Evolutionary conservation across 2,888 invertebrate species (phyloP), one percentile per base, ranked within the genome.

Genomic region (Lepidocyrtinus sp.): DNA sequence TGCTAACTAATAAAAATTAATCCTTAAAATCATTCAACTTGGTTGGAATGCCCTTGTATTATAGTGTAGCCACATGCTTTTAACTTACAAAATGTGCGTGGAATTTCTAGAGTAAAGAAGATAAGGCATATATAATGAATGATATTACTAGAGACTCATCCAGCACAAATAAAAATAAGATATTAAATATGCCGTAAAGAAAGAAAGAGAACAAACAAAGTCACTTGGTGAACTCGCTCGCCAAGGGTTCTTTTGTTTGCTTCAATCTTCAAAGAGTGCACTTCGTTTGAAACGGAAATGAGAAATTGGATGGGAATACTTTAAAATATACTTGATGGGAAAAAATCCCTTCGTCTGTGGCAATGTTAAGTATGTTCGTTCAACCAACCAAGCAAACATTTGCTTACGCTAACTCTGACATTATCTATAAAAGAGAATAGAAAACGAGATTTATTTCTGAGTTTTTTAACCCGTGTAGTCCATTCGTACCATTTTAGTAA

Each of bases 231-330:
- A 50, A 61, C 25, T 45, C 45, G 45, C 2, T 15, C 15, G 19
- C n/a, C n/a, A n/a, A n/a, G n/a, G n/a, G n/a, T 22, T 50, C 76
- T 45, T 76, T 76, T 76, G 76, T 76, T 76, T 76, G 76, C 71
- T 59, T 46, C 55, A 59, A 76, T 70, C 64, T 76, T 65, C 76
- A 76, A 76, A 76, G 76, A 65, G 76, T 76, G 64, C 76, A 65
- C 25, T 76, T 76, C 71, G 50, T 76, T 76, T 76, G 71, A 76
- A 71, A 76, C 76, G 76, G 76, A 76, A 76, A 76, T 76, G 76
- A 76, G 76, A 76, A 76, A 76, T 76, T 61, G 19, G 19, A 22
- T n/a, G 1, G 21, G 61, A 19, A 61, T 61, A 22, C 50, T 50
- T 50, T 61, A 22, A 61, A 61, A 19, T 19, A 61, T 19, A 9